Evolutionary conservation across 2,113 vertebrate genomes (phyloP), one percentile per base, ranked within the genome.

Genomic region (Hepsetus odoe): DNA sequence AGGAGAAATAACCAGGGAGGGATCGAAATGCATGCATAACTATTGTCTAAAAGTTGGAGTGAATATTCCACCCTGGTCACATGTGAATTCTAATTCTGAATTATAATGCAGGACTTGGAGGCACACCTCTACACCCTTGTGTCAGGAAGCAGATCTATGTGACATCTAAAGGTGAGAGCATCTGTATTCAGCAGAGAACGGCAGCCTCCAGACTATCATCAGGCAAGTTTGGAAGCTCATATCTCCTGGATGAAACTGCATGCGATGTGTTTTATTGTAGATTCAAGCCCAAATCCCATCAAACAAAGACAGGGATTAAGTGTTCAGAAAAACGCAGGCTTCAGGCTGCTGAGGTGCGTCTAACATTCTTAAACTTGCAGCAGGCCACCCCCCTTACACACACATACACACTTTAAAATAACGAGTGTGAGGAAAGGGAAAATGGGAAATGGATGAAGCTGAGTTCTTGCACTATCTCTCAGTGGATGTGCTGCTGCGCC

Each of bases 201-300:
- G 33, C 74, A 79, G 82, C 69, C 76, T 68, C 71, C 68, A 77
- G 74, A 74, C 62, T 49, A 58, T 88, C 76, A 86, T 62, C 76
- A 79, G 81, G 85, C 83, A 91, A 88, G 86, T 87, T 90, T 79
- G 85, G 71, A 66, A 77, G 68, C 75, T 78, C 69, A 78, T 91
- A 88, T 90, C 81, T 84, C 79, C 72, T 44, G 83, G 85, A 90
- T 90, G 84, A 89, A 89, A 87, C 85, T 84, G 82, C 67, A 72
- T 66, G 85, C 76, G 81, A 62, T 83, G 72, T 28, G 84, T 84
- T 87, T 93, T 90, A 90, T 77, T 74, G 84, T 75, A 86, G 80
- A 88, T 90, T 87, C 85, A 83, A 82, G 82, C 83, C 74, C 85
- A 88, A 91, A 87, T 88, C 89, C 78, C 58, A 76, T 84, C 85